Evolutionary conservation across 2,113 vertebrate species (phyloP), one percentile per base, ranked within the genome.

Genomic region (Euleptes europaea): DNA sequence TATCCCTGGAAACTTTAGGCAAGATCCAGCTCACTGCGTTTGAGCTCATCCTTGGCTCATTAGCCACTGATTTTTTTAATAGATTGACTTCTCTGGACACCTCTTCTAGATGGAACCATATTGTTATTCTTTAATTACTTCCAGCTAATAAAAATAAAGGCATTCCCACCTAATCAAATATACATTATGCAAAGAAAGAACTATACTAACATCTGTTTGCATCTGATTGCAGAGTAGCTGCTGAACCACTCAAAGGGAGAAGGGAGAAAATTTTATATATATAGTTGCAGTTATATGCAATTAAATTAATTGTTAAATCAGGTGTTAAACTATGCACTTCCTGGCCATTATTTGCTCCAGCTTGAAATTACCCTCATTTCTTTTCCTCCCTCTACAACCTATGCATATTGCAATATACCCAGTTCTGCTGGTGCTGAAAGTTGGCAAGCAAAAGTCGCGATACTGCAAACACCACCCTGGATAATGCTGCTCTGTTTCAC

Each of bases 361-460:
- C 31, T 85, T 69, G 84, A 67, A 35, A 71, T 77, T 82, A 84
- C 13, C 4, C 69, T 31, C 19, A 12, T 80, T 88, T 76, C 63
- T 74, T 11, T 87, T 33, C 14, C 75, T 80, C 11, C 57, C 79
- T 21, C 54, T 19, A 38, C 88, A 31, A 66, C 17, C 13, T 66
- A 6, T n/a, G 78, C 78, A 72, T 8, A 70, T n/a, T 13, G 26
- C 77, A 86, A 74, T 14, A 85, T 84, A 3, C 33, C 17, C 65
- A 78, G 75, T 71, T 73, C 84, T 75, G 40, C 33, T 90, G 81
- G 63, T 80, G 54, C 9, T 69, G 35, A 69, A 42, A 85, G 70
- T 15, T 79, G 66, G 35, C 69, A 83, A 83, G 60, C 54, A 21
- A 19, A 84, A 57, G 3, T 47, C n/a, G 69, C 3, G 26, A 6